Base-by-base conservation (phyloP, 2,888 invertebrate genomes). In the Atethmia centrago region DNA sequence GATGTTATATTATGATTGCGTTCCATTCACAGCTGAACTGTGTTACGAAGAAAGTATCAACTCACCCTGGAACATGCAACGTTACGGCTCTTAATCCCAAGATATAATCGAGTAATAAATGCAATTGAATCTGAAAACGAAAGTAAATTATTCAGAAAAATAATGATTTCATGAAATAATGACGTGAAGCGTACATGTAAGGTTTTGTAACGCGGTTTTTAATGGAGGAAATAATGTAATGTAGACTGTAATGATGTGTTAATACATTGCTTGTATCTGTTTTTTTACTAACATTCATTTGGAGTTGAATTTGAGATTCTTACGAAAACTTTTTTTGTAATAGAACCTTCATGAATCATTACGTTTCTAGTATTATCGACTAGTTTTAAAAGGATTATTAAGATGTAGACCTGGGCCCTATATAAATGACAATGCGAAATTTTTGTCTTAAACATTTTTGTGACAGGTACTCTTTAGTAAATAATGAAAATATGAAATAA, bases 101-200 rank as follows among this genome's bases (percentile, higher is more conserved):
- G 72, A 80, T 79, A 36, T 59, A 49, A 82, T 76, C 73, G 65
- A 19, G 62, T 56, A 73, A 63, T 61, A 75, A 61, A 55, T 78
- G 83, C 80, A 76, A 85, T 85, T 83, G 85, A 85, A 78, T 79
- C 65, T 55, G 87, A 88, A 87, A 88, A 63, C 2, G 86, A 87
- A 89, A 88, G 85, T 77, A 31, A 31, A 78, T 9, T 16, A 28
- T 25, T 79, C n/a, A 47, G 53, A 25, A 42, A n/a, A 65, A 42
- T 21, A n/a, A 74, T 58, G 42, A 47, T 74, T 75, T 80, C 42
- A 66, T 79, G 53, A 71, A 71, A 58, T 12, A 8, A 61, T 74
- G 40, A 61, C 61, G 67, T 67, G 58, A 31, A 40, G n/a, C 21
- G 51, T 28, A n/a, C 14, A 28, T n/a, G 14, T 31, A 21, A n/a